Conservation (phyloP, 2,888 invertebrate species). For the Polyommatus icarus region DNA sequence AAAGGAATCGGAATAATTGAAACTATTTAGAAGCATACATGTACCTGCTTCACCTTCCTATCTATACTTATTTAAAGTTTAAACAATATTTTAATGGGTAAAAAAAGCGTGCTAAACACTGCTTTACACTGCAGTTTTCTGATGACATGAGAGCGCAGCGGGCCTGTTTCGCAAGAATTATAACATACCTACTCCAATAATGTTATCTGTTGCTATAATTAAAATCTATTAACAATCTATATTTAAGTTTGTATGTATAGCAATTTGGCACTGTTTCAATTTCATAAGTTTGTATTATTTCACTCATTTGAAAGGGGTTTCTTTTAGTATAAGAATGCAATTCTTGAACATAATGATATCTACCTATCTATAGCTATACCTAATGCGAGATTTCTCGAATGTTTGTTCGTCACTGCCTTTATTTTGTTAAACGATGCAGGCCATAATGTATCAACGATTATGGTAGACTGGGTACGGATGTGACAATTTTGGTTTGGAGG, state of each 20-base stretch:
- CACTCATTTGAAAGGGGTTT: neutral
- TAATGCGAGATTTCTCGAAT: neutral
- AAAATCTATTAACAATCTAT: neutral
- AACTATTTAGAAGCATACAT: neutral
- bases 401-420: neutral
- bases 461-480: too few species aligned
- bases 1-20: neutral
- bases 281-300: neutral
- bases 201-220: slow-evolving; percentile 1
- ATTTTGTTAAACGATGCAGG: slow-evolving; percentile 1
- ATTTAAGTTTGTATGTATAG: neutral
- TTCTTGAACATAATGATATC: neutral
- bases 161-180: slow-evolving; percentile 1
- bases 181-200: neutral
- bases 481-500: too few species aligned
- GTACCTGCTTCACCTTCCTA: neutral
- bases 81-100: neutral
- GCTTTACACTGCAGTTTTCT: neutral
- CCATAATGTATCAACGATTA: slow-evolving; percentile 12
- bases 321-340: slow-evolving; percentile 11
- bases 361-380: neutral
- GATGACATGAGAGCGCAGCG: neutral
- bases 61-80: neutral
- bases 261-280: slow-evolving; percentile 7
- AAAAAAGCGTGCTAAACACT: neutral